Base-by-base conservation (phyloP, 2,113 vertebrate species). In the Cololabis saira region DNA sequence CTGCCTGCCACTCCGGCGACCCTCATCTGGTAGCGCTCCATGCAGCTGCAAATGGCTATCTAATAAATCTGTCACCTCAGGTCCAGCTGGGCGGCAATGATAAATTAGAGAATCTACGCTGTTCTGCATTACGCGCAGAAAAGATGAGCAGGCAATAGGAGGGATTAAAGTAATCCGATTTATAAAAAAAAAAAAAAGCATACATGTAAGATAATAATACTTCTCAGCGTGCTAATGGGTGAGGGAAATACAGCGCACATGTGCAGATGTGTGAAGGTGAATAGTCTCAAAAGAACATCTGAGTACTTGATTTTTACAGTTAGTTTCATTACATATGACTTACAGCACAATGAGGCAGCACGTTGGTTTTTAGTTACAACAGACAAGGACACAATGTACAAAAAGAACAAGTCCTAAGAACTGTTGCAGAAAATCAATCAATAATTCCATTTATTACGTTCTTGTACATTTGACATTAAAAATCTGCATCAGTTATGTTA, bases 51-150 rank as follows among this genome's bases (percentile, higher is more conserved):
- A 88, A 89, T 85, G 69, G 74, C 77, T 83, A 82, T 83, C 80
- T 85, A 81, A 86, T 88, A 91, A 81, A 87, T 89, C 80, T 87
- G 81, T 90, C 82, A 85, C 79, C 80, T 86, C 58, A 58, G 73
- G 72, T 89, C 80, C 81, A 86, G 74, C 83, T 87, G 85, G 67
- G 55, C 54, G 51, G 52, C 60, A 52, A 74, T 74, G 85, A 87
- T 87, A 85, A 81, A 87, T 87, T 74, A 55, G 56, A 49, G 50
- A 55, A 71, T 60, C 43, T 5, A 44, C 44, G 12, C 45, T 44
- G 76, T 51, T 61, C 42, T 71, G 73, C 71, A 73, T 85, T 82
- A 52, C 62, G 67, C 62, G 63, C 76, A 56, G 61, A 70, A 74
- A 78, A 49, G 80, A 76, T 67, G 75, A 71, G 58, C 67, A 59